Evolutionary conservation across 2,888 invertebrate genomes (phyloP).

Genomic region (Perdita meconis): DNA sequence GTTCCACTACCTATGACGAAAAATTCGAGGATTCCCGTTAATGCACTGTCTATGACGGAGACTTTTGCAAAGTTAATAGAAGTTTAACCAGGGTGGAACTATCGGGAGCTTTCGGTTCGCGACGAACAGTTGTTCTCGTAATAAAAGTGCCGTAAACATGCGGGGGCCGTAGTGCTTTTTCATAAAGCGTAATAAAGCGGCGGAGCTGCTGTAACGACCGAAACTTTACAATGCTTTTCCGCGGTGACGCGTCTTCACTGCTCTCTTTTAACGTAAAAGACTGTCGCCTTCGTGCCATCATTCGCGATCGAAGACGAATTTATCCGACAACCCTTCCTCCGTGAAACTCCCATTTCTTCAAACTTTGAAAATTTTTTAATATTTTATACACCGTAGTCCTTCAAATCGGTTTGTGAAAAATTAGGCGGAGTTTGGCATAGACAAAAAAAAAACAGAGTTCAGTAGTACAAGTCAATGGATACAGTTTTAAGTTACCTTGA

Average conservation of each 20-base stretch:
- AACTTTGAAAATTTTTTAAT: no score
- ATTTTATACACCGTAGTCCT: no score
- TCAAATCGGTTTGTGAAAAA: no score
- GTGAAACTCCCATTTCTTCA: not conserved
- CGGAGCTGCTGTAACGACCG: slow-evolving; percentile 31
- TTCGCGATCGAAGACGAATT: not conserved
- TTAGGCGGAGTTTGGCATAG: no score
- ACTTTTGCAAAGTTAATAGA: slow-evolving; percentile 44
- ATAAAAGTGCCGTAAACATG: slow-evolving; percentile 58
- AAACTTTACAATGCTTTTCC: slow-evolving; percentile 39
- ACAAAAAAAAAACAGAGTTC: no score
- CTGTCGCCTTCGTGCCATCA: not conserved
- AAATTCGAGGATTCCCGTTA: slow-evolving; percentile 34
- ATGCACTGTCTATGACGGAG: slow-evolving; percentile 19
- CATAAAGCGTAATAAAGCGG: slow-evolving; percentile 53
- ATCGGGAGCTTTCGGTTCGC: slow-evolving; percentile 27
- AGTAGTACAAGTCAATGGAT: no score
- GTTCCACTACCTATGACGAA: not conserved
- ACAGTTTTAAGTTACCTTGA: no score
- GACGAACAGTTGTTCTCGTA: slow-evolving; percentile 56
- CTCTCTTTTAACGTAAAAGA: not conserved
- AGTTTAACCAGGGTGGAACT: slow-evolving; percentile 45
- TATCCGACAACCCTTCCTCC: not conserved
- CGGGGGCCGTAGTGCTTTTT: slow-evolving; percentile 39
- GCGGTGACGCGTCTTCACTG: not conserved